Evolutionary conservation across 2,113 vertebrate species (phyloP), one percentile per base, ranked within the genome.

Genomic region (Ciconia maguari): DNA sequence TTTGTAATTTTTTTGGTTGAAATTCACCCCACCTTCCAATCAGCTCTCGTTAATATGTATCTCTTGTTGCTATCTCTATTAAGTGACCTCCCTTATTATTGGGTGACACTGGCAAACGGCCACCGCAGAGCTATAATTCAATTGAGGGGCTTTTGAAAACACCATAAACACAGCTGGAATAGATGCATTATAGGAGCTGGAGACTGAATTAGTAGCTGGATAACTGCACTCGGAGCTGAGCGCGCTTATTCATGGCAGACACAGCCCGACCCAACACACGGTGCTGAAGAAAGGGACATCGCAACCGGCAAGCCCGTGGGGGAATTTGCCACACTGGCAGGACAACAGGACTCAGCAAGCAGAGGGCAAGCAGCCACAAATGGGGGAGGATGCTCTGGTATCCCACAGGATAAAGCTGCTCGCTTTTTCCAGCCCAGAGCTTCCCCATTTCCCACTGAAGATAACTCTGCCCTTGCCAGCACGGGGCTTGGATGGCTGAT

Each of bases 81-180:
- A 95, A 91, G 94, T 91, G 91, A 96, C 97, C 97, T 96, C 96
- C 87, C 93, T 97, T 93, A 94, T 97, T 95, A 97, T 44, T 13
- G 9, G 38, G 68, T 93, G 91, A 96, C 94, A 94, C 95, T 97
- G 97, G 96, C 97, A 88, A 91, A 83, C 13, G 41, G 96, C 97
- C 97, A 96, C 90, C 25, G 2, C 87, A 95, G 96, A 97, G 96
- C 97, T 97, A 68, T 97, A 97, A 97, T 97, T 97, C 96, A 97
- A 96, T 97, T 97, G 96, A 97, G 84, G 75, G 48, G 89, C 94
- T 97, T 97, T 97, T 95, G 95, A 95, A 95, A 97, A 91, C 89
- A 83, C 82, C 88, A 86, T 95, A 95, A 97, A 96, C 97, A 97
- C 97, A 97, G 97, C 97, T 97, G 97, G 96, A 93, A 93, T 13